phyloP scores from a whole-genome alignment of 2,113 vertebrate genomes.

The Ammodytes dubius region DNA sequence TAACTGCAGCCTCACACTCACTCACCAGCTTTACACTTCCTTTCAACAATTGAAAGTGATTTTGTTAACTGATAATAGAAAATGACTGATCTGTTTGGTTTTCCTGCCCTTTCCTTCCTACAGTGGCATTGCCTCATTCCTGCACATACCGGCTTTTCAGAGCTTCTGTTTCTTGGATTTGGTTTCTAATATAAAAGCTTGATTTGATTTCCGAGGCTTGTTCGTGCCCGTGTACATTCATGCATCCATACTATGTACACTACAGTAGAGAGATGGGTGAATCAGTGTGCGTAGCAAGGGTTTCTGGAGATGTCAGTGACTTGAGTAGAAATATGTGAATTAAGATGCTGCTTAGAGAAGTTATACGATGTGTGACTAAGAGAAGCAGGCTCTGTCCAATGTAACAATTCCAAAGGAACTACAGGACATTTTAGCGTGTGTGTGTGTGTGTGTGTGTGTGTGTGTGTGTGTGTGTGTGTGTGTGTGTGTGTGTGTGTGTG shows the following conservation, averaged over 20 bases:
- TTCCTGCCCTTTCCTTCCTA: neutral
- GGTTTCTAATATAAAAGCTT: neutral
- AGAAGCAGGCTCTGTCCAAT: slow-evolving; percentile 3
- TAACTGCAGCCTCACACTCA: neutral
- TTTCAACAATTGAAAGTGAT: neutral
- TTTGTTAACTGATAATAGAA: too few species aligned
- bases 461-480: slow-evolving; percentile 6
- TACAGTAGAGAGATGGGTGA: slow-evolving; percentile 1
- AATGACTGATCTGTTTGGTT: neutral
- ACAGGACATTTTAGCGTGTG: neutral
- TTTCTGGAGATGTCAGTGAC: slow-evolving; percentile 38
- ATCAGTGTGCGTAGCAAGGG: slow-evolving; percentile 20
- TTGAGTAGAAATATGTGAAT: slow-evolving; percentile 51
- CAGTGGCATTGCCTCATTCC: neutral
- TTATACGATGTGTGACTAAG: slow-evolving; percentile 34
- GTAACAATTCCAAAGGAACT: slow-evolving; percentile 5
- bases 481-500: neutral
- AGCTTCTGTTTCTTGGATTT: slow-evolving; percentile 1
- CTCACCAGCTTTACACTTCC: neutral
- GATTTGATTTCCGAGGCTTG: neutral
- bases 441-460: neutral
- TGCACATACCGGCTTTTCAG: neutral
- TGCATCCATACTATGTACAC: neutral
- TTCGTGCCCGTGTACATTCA: slow-evolving; percentile 10
- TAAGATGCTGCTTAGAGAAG: slow-evolving; percentile 27